Evolutionary conservation across 2,888 invertebrate species (phyloP), one percentile per base, ranked within the genome.

Genomic region (Tubulanus polymorphus): DNA sequence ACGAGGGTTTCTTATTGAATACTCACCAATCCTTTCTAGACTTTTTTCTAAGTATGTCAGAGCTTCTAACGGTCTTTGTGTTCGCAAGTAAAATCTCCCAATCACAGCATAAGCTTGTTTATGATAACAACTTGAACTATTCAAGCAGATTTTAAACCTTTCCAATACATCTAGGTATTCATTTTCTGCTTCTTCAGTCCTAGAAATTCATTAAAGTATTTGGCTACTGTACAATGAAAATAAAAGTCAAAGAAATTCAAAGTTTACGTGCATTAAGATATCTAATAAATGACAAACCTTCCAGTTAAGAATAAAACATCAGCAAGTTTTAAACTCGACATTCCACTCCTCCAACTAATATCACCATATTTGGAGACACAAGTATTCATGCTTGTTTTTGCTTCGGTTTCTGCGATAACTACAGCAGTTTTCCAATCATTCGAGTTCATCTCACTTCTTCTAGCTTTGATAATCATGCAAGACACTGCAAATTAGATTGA

Each of bases 391-490:
- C 70, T 71, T 12, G 64, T 65, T 35, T 63, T 66, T 1, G 69
- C 71, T 49, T 73, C 71, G 2, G 66, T 53, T 56, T 73, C 71
- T 1, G 73, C 73, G 62, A 64, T 64, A 18, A 62, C 53, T 32
- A 73, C 59, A 3, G 65, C 67, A 1, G 64, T n/a, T n/a, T n/a
- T n/a, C n/a, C n/a, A 63, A 29, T 67, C 65, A 57, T 65, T 64
- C 3, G 66, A 62, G 18, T 70, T 69, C 30, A 65, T 63, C 8
- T 65, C 63, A 6, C 65, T 64, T 26, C 68, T 66, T 29, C 69
- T 57, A 3, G 73, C 68, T 53, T 71, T 70, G 69, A 70, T 71
- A 56, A 70, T 70, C 28, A 73, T 58, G 3, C 72, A 64, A 50
- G 67, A 66, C 2, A 73, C 74, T 74, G 62, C n/a, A n/a, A n/a